A percentile compares a stretch with the other conserved stretches of the same genome.
phyloP scores from a whole-genome alignment of 2,797 vertebrate species.

The Molossus molossus region DNA sequence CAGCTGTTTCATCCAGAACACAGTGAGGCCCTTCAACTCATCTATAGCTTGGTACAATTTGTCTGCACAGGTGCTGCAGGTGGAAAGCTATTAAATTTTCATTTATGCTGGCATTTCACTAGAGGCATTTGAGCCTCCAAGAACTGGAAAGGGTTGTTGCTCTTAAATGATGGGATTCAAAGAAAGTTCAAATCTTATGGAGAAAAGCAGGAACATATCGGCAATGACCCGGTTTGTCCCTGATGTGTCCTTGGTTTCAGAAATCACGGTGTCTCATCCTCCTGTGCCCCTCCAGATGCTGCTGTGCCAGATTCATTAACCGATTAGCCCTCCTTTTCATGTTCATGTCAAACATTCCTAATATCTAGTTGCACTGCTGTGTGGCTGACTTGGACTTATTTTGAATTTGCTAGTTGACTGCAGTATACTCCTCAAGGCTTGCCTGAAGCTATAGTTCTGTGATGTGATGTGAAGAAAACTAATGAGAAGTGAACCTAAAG shows the following conservation, averaged over 20 bases:
- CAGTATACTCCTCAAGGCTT: conserved; percentile 13
- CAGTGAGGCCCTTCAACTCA: conserved; percentile 25
- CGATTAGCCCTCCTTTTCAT: conserved; percentile 22
- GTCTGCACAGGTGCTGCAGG: conserved; percentile 63
- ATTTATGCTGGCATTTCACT: conserved; percentile 76
- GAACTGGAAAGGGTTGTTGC: conserved; percentile 20
- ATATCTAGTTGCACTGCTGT: neutral
- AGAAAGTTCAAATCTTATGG: conserved; percentile 53
- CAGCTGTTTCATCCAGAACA: conserved; percentile 70
- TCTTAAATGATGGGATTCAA: conserved; percentile 41
- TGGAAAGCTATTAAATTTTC: conserved; percentile 80
- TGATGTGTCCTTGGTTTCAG: neutral
- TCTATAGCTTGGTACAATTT: conserved; percentile 56
- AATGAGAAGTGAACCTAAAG: neutral
- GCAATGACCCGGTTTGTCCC: neutral
- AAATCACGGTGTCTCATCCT: neutral
- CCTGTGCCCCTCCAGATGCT: neutral
- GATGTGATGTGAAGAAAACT: neutral
- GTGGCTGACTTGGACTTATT: conserved; percentile 16
- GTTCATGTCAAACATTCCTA: neutral
- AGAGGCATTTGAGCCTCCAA: conserved; percentile 44
- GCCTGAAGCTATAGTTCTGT: neutral
- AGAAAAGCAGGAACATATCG: neutral
- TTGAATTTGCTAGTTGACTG: neutral
- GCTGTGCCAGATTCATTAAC: neutral